Base-by-base conservation (phyloP, 1,140 invertebrate genomes). In the Temnothorax curvispinosus region DNA sequence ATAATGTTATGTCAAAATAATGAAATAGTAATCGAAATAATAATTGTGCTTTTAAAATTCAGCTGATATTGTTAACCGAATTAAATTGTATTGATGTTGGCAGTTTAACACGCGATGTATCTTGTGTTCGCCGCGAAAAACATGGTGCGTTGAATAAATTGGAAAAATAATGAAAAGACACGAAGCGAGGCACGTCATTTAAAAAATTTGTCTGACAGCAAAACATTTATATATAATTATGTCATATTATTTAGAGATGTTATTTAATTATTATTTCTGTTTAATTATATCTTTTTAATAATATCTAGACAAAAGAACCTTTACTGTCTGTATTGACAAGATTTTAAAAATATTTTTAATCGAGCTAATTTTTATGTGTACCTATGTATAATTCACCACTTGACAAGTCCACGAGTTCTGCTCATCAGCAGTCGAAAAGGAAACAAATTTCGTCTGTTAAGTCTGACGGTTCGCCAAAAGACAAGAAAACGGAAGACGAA, bases 31-130 rank as follows among this genome's bases (percentile, higher is more conserved):
- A 47, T 69, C 41, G 21, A 50, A 69, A 50, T 50, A 47, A 69
- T 69, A 69, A 69, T 50, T 69, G 62, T 65, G 21, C 21, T 69
- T 69, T 69, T 69, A 69, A 69, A 69, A 69, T 69, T 69, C 65
- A 50, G 11, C 6, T 69, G 21, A 50, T 69, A 69, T 47, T 69
- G 21, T 15, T 69, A 44, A 69, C 41, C 9, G 21, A 69, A 47
- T 69, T 69, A 69, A 69, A 69, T 69, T 6, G 65, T 32, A 21
- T 69, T 50, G 41, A 69, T 69, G 65, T 67, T 47, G 65, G 11
- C 44, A 69, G n/a, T 47, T 47, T 69, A 69, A 69, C 47, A 47
- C 41, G 21, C n/a, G 41, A 69, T 50, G 32, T 69, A 69, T 47
- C 32, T 44, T 18, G 35, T n/a, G 7, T 65, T 65, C 1, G 65